Conservation (phyloP, 1,140 invertebrate genomes). For the Aphelinus atriplicis region DNA sequence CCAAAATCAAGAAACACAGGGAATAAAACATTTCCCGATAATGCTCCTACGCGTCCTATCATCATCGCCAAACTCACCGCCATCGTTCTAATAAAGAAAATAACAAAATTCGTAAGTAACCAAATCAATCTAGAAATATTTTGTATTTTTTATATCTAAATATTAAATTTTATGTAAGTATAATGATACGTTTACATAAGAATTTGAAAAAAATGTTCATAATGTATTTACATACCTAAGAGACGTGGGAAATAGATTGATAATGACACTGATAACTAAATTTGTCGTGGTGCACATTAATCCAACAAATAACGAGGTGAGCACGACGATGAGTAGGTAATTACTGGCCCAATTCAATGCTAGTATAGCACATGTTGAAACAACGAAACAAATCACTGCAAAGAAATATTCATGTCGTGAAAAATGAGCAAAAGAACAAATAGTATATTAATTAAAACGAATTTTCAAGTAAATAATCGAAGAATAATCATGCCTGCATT, state of each 20-base stretch:
- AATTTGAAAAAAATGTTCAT: background rate
- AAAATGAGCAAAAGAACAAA: no score
- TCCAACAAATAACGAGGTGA: no score
- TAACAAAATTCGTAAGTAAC: background rate
- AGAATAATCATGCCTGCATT: no score
- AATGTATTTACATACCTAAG: constrained; percentile 59
- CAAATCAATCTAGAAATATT: background rate
- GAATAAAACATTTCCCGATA: constrained; percentile 64
- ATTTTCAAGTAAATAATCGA: no score
- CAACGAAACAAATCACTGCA: constrained; percentile 12
- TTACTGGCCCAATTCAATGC: constrained; percentile 15
- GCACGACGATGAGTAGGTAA: background rate
- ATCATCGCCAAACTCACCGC: constrained; percentile 65
- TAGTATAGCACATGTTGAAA: constrained; percentile 5
- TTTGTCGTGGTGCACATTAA: no score
- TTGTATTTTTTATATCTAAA: background rate
- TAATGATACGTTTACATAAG: background rate
- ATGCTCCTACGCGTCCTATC: constrained; percentile 63
- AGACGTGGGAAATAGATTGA: constrained; percentile 70
- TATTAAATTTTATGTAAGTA: no score
- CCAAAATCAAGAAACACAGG: constrained; percentile 62
- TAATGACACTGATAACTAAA: constrained; percentile 66
- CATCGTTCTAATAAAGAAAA: constrained; percentile 60
- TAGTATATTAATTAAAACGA: no score
- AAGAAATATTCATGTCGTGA: background rate